A percentile compares a stretch with the other conserved stretches of the same genome.
Evolutionary conservation across 2,797 vertebrate genomes (phyloP).

Genomic region (Ciconia nigra): DNA sequence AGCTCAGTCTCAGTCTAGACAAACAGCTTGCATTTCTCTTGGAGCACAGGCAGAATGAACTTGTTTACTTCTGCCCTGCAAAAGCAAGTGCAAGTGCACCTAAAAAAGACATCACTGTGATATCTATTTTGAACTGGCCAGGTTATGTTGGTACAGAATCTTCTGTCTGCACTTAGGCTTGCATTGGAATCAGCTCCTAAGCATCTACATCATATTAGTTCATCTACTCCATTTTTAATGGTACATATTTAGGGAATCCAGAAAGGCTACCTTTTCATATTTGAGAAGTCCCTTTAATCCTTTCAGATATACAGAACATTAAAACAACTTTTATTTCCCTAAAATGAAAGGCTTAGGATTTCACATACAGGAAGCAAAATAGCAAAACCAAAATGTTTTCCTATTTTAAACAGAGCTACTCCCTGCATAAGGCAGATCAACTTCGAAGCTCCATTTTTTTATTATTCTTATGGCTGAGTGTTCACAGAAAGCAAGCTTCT

Average conservation of each 20-base stretch:
- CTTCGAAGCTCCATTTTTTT: not conserved
- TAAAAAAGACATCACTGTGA: not conserved
- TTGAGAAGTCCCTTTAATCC: not conserved
- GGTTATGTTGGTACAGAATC: not conserved
- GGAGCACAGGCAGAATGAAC: not conserved
- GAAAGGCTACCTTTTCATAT: not conserved
- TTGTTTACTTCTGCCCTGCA: not conserved
- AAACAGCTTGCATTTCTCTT: not conserved
- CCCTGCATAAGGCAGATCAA: not conserved
- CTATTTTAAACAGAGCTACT: not conserved
- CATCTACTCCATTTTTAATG: not conserved
- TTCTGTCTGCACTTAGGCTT: not conserved
- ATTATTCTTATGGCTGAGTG: not conserved
- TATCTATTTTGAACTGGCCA: not conserved
- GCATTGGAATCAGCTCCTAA: not conserved
- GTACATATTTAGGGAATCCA: not conserved
- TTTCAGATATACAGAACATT: not conserved
- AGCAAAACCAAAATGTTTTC: not conserved
- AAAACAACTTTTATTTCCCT: not conserved
- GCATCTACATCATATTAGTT: not conserved
- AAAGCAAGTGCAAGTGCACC: not conserved
- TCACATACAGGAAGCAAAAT: not conserved
- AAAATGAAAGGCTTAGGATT: not conserved
- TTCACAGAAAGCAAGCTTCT: not conserved
- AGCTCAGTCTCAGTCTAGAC: not conserved